Base-by-base conservation (phyloP, 2,113 vertebrate genomes). In the Platichthys flesus region DNA sequence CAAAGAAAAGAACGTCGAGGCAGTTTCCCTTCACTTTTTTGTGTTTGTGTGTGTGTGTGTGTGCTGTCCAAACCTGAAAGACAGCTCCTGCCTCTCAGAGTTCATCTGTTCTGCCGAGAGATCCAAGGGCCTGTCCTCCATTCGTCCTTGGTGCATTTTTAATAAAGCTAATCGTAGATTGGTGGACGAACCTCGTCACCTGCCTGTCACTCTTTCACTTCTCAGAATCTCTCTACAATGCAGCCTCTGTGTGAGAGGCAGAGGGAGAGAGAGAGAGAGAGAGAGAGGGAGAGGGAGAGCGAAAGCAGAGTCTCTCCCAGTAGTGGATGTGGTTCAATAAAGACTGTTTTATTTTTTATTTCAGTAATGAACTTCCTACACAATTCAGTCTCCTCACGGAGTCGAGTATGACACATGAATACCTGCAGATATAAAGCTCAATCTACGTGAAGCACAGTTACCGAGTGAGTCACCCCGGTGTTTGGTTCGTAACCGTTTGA, bases 71-170 rank as follows among this genome's bases (percentile, higher is more conserved):
- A 88, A 83, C 49, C 79, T 83, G 76, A 89, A 87, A 91, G 90
- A 79, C 81, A 75, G 74, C 62, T 72, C 62, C 60, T 75, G 72
- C 71, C 81, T 85, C 82, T 86, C 49, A 79, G 84, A 90, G 88
- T 91, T 93, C 85, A 88, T 63, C 49, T 28, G 12, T 49, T 84
- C 79, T 84, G 83, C 57, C 2, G 40, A 79, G 89, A 87, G 83
- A 82, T 82, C 68, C 65, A 52, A 59, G 66, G 66, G 40, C 79
- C 54, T 51, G 88, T 91, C 90, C 86, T 91, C 79, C 64, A 60
- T 75, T 88, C 88, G 90, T 90, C 92, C 91, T 93, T 91, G 88
- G 79, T 91, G 82, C 84, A 93, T 93, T 88, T 93, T 93, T 92
- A 92, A 93, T 93, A 92, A 90, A 90, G 78, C 84, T 90, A 92